Percentiles rank a stretch among this genome's conserved stretches.
These are phyloP conservation scores for Nephila pilipes DNA, from an alignment of 1,140 invertebrate genomes.

Conservation along the genomic window DNA sequence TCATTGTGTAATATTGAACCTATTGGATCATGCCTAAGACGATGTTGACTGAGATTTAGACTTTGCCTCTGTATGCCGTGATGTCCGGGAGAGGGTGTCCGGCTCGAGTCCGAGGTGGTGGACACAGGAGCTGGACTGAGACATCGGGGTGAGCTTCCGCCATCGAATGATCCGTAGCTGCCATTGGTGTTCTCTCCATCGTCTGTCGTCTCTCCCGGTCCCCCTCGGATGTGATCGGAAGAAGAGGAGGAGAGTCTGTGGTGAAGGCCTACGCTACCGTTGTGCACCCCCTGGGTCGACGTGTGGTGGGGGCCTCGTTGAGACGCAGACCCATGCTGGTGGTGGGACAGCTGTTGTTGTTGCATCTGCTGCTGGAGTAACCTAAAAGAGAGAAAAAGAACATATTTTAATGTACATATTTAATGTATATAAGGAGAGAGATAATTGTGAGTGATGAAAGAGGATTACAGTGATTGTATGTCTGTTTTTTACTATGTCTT, in stretches of 20 bases:
- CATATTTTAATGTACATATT: not conserved
- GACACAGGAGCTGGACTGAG: slow-evolving; percentile 77
- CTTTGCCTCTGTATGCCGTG: slow-evolving; percentile 24
- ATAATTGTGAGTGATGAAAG: not conserved
- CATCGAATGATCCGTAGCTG: slow-evolving; percentile 57
- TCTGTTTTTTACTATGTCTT: no score
- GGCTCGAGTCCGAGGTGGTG: slow-evolving; percentile 77
- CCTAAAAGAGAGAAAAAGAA: slow-evolving; percentile 39
- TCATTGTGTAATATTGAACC: slow-evolving; percentile 63
- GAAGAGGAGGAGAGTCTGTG: slow-evolving; percentile 73
- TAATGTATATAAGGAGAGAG: not conserved
- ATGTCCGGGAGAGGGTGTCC: slow-evolving; percentile 66
- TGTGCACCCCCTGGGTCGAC: slow-evolving; percentile 49
- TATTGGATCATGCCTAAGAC: slow-evolving; percentile 58
- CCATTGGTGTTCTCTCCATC: slow-evolving; percentile 71
- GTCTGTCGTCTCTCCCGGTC: slow-evolving; percentile 66
- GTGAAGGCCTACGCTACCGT: slow-evolving; percentile 13
- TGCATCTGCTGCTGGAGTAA: slow-evolving; percentile 72
- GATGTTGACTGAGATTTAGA: slow-evolving; percentile 61
- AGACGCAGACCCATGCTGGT: slow-evolving; percentile 19
- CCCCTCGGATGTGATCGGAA: slow-evolving; percentile 52
- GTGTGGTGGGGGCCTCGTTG: slow-evolving; percentile 5
- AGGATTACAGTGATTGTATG: no score
- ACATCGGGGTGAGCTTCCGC: slow-evolving; percentile 46
- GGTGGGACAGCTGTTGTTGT: slow-evolving; percentile 69